Base-by-base conservation (phyloP, 2,113 vertebrate species). In the Syngnathoides biaculeatus region DNA sequence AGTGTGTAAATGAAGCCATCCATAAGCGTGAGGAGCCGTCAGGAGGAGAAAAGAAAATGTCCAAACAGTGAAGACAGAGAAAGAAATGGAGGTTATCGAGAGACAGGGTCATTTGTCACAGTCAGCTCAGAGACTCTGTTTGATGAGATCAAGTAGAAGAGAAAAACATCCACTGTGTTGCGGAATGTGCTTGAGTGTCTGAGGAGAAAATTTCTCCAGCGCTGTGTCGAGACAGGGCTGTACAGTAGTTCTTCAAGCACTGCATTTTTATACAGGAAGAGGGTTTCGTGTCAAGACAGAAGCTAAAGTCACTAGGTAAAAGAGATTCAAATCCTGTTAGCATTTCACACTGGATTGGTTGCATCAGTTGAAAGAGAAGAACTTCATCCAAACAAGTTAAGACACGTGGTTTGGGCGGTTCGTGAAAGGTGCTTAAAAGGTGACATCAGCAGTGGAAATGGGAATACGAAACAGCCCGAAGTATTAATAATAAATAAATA, bases 1-100 rank as follows among this genome's bases (percentile, higher is more conserved):
- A 9, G 52, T 30, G 73, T 22, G 43, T 74, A 43, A 64, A 56
- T 56, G 53, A 55, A 67, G 72, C 63, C 56, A 52, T 56, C 70
- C 27, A 62, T 57, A 60, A 64, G 52, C 62, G 17, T 40, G 27
- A 67, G 19, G 58, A 62, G 67, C 72, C 67, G 42, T 19, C 4
- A 65, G 7, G 48, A 3, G 24, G 61, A 20, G 27, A 45, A 60
- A 52, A 69, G 62, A 40, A 71, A 71, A 70, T 74, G 35, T 42
- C 60, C 69, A 72, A 48, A 79, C 35, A 69, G 59, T 27, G 56
- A 70, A 53, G 57, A 47, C 5, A 53, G 27, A 20, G 55, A 12
- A 13, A 66, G 27, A 65, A 0, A 53, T 26, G 27, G 60, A 67
- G 50, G 20, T 35, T 60, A n/a, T 22, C 43, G 60, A 72, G 65